Evolutionary conservation across 2,113 vertebrate genomes (phyloP), one percentile per base, ranked within the genome.

Genomic region (Hippocampus abdominalis): DNA sequence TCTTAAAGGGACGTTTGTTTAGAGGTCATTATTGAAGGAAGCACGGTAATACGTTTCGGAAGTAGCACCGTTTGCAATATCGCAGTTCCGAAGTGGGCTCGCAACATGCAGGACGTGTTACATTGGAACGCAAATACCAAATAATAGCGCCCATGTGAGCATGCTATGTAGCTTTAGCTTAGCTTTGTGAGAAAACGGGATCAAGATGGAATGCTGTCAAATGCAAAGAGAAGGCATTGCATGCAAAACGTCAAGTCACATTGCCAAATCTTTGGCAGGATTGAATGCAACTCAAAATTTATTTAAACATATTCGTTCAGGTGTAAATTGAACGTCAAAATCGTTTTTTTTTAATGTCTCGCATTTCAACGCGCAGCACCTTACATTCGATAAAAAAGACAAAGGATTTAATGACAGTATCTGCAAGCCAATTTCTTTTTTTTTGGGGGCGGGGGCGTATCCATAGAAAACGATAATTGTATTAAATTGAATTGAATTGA

Each of bases 401-500:
- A 89, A 92, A 85, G 84, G 90, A 91, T 90, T 91, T 90, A 92
- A 91, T 91, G 89, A 92, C 92, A 89, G 80, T 81, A 81, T 77
- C 80, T 83, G 86, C 87, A 89, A 87, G 90, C 91, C 88, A 87
- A 91, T 91, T 90, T 86, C 87, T 91, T 53, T n/a, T 51, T 51
- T 53, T 36, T 18, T 42, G 3, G 18, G 7, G 1, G 13, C 1
- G 85, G 86, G 83, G 90, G 91, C 64, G 89, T 88, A 89, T 87
- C 91, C 87, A 89, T 80, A 80, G 80, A 79, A 91, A 92, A 90
- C 91, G 91, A 93, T 93, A 92, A 93, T 92, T 92, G 80, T 81
- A 81, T 88, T 84, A 91, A 91, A 92, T 90, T 82, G 91, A n/a
- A n/a, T n/a, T n/a, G n/a, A n/a, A n/a, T n/a, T n/a, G n/a, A n/a